phyloP scores from a whole-genome alignment of 2,113 vertebrate genomes.

The Brachirus orientalis region DNA sequence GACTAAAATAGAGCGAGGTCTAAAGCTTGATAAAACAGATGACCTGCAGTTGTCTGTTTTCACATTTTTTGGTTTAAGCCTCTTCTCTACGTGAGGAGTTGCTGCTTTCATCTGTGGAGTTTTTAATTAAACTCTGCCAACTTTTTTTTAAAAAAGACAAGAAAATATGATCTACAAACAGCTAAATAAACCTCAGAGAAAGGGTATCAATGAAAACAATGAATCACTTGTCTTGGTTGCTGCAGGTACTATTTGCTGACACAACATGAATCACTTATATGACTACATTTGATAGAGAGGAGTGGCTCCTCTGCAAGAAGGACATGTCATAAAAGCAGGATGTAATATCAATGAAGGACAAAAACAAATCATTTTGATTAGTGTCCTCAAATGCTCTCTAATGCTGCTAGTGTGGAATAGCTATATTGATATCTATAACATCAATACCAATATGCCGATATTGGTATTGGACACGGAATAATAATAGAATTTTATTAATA shows the following conservation, averaged over 20 bases:
- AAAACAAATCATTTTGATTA: constrained; percentile 15
- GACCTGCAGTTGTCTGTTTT: neutral
- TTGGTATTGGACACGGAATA: no score
- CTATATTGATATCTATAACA: no score
- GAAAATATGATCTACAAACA: no score
- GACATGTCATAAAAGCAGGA: neutral
- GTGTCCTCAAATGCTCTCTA: neutral
- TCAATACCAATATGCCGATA: neutral
- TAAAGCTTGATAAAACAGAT: neutral
- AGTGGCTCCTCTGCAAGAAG: neutral
- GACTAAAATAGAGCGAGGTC: neutral
- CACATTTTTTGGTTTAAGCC: neutral
- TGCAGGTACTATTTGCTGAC: no score
- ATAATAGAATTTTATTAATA: neutral
- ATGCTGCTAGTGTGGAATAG: neutral
- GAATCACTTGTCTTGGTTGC: no score
- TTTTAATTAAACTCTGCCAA: neutral
- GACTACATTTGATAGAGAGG: neutral
- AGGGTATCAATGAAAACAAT: neutral
- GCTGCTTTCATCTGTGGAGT: neutral
- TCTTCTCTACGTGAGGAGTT: no score
- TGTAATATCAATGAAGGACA: constrained; percentile 6
- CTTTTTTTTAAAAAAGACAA: no score
- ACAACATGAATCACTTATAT: neutral
- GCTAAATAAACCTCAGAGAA: neutral